Conservation (phyloP, 2,797 vertebrate genomes). For the Limosa lapponica region DNA sequence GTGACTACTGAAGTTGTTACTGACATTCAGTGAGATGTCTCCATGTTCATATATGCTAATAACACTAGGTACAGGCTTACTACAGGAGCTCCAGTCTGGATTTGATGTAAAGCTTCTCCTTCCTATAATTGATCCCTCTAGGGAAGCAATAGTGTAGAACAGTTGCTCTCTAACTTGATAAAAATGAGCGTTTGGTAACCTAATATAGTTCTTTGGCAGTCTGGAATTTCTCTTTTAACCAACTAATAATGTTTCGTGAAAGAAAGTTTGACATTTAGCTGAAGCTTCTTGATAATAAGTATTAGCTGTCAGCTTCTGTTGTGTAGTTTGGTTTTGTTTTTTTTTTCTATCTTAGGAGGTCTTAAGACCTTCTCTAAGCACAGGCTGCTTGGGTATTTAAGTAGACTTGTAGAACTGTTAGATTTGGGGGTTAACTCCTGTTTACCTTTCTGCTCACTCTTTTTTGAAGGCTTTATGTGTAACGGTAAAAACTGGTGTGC, state of each 20-base stretch:
- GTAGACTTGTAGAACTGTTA: background rate
- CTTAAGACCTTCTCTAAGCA: background rate
- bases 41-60: background rate
- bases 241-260: background rate
- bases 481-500: background rate
- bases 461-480: background rate
- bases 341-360: background rate
- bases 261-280: background rate
- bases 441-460: background rate
- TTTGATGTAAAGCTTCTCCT: background rate
- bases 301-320: background rate
- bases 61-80: background rate
- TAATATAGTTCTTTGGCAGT: background rate
- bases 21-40: background rate
- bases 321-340: background rate
- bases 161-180: background rate
- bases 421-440: background rate
- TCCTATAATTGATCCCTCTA: background rate
- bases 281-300: background rate
- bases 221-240: background rate
- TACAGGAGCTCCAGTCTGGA: background rate
- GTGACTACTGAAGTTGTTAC: background rate
- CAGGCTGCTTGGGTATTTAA: background rate
- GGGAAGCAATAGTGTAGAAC: background rate
- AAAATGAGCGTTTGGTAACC: background rate